These are phyloP conservation scores for Leucania comma DNA, from an alignment of 2,888 invertebrate species.

Conservation along the genomic window DNA sequence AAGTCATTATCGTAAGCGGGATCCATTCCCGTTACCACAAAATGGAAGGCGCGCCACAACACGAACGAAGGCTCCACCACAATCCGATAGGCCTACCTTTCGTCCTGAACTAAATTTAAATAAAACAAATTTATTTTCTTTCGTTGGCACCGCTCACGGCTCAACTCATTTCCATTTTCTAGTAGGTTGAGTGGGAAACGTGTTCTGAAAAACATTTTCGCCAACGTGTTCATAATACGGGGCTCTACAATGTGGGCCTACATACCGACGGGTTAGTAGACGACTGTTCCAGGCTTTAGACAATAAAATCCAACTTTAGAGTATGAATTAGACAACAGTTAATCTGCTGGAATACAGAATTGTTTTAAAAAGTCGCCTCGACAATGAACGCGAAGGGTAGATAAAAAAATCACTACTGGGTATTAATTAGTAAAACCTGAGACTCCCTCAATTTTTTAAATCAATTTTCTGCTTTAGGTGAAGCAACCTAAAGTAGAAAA, in stretches of 20 bases:
- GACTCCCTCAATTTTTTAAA: too few relatives aligned
- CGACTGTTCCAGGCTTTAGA: slow-evolving; percentile 26
- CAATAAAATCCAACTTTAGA: slow-evolving; percentile 38
- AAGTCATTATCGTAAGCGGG: slow-evolving; percentile 24
- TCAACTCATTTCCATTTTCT: slow-evolving; percentile 53
- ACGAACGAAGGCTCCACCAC: slow-evolving; percentile 33
- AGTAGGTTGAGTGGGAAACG: slow-evolving; percentile 50
- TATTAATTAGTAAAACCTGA: too few relatives aligned
- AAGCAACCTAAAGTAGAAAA: too few relatives aligned
- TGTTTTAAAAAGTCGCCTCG: too few relatives aligned
- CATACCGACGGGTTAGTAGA: slow-evolving; percentile 40
- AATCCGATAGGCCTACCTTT: slow-evolving; percentile 38
- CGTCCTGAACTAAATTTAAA: slow-evolving; percentile 53
- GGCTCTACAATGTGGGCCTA: slow-evolving; percentile 40
- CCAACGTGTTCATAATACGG: slow-evolving; percentile 50
- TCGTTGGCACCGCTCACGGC: slow-evolving; percentile 36
- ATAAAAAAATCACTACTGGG: too few relatives aligned
- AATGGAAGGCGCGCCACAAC: slow-evolving; percentile 29
- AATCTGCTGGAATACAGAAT: too few relatives aligned
- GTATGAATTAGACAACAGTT: slow-evolving; percentile 28
- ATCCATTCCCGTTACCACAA: slow-evolving; percentile 14
- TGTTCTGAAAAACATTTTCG: slow-evolving; percentile 55
- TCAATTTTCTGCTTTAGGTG: too few relatives aligned
- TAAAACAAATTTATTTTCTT: slow-evolving; percentile 53
- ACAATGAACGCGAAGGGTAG: too few relatives aligned